Evolutionary conservation across 2,113 vertebrate genomes (phyloP).

Genomic region (Paratilapia polleni): DNA sequence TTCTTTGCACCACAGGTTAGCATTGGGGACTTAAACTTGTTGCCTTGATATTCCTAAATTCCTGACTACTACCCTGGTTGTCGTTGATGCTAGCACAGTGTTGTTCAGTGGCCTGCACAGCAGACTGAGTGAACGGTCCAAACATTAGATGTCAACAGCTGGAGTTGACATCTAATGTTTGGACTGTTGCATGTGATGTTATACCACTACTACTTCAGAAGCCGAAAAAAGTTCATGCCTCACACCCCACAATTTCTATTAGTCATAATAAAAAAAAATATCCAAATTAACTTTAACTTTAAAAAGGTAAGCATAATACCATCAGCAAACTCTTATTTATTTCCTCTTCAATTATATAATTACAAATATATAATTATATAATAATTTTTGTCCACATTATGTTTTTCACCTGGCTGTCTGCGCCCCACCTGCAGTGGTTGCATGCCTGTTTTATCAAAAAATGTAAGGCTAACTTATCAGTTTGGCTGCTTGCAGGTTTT

Average conservation of each 20-base stretch:
- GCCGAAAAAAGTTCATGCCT: too few relatives aligned
- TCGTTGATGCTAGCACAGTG: neutral
- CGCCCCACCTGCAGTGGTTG: neutral
- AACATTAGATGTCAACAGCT: too few relatives aligned
- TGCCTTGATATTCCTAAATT: accelerated
- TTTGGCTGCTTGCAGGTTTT: neutral
- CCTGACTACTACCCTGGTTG: neutral
- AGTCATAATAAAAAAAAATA: too few relatives aligned
- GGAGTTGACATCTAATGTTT: neutral
- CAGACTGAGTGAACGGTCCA: neutral
- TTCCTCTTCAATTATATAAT: accelerated
- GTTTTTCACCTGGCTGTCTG: neutral
- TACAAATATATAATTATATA: too few relatives aligned
- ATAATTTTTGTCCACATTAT: neutral
- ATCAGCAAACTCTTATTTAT: neutral
- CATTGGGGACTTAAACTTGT: neutral
- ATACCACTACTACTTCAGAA: too few relatives aligned
- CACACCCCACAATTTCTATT: too few relatives aligned
- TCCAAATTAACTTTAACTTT: neutral
- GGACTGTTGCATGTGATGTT: neutral
- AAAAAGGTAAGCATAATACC: neutral
- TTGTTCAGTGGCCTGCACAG: neutral
- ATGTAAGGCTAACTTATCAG: neutral
- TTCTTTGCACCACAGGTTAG: neutral
- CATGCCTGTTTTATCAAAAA: too few relatives aligned